Evolutionary conservation across 1,140 invertebrate genomes (phyloP), one percentile per base, ranked within the genome.

Genomic region (Campoletis sonorensis): DNA sequence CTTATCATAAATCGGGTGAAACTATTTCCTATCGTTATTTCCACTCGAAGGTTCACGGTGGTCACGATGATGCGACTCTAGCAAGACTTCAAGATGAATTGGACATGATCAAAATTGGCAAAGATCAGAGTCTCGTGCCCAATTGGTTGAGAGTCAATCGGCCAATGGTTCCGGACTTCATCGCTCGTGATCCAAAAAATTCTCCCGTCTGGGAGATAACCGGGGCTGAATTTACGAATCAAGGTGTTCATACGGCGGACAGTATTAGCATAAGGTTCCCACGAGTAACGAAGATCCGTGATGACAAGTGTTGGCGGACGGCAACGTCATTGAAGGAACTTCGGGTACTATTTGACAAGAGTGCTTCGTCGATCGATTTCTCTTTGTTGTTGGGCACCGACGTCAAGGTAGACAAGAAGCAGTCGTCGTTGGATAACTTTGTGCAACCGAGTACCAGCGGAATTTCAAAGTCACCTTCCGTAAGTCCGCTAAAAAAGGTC

Each of bases 201-300:
- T 95, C 97, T 88, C 97, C 97, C 4, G 96, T 98, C 18, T 98
- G 97, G 97, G 97, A 98, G 93, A 97, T 99, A 45, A 96, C 96
- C 2, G 98, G 97, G 0, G 97, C 98, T 0, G 97, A 99, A 91
- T 97, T 98, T 85, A 97, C 96, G 11, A 95, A 97, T 89, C 94
- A 96, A 81, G 96, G 97, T 70, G 93, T 96, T 21, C 98, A 99
- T 87, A 98, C 97, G 5, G 97, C 97, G 3, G 94, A 96, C 88
- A 97, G 97, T 7, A 98, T 98, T 86, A 98, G 97, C 4, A 97
- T 99, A 68, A 92, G 98, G 84, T 99, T 99, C 93, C 98, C 98
- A 5, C 93, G 98, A 82, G 96, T 98, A 0, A 97, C 97, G 1
- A 94, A 94, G 83, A 95, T 98, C 79, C 93, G 97, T 67, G 90